Evolutionary conservation across 92 coral and sea anemone species (phyloP).

Genomic region (Palythoa grandis): DNA sequence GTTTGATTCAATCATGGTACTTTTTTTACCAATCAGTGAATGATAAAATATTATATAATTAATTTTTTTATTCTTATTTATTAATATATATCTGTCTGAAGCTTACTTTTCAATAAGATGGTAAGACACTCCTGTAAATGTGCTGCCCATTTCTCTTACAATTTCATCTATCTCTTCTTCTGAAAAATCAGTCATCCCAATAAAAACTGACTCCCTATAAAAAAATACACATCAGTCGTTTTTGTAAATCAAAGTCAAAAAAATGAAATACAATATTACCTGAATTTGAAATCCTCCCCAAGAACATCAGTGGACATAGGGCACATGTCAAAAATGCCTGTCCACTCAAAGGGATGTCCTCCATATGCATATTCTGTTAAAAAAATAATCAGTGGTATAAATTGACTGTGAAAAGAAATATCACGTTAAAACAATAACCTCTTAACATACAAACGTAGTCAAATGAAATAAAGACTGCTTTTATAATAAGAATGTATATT

Average conservation of each 20-base stretch:
- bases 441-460: no score
- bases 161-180: slow-evolving; percentile 76
- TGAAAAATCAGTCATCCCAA: slow-evolving; percentile 87
- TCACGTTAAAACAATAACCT: no score
- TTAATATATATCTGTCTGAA: neutral
- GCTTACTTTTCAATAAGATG: slow-evolving; percentile 92
- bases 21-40: no score
- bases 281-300: slow-evolving; percentile 95
- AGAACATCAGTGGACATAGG: slow-evolving; percentile 76
- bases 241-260: neutral
- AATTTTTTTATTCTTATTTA: neutral
- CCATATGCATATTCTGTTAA: slow-evolving; percentile 91
- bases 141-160: slow-evolving; percentile 75
- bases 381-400: neutral
- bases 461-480: no score
- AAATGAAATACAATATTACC: slow-evolving; percentile 49
- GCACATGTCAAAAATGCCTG: slow-evolving; percentile 90
- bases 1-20: no score
- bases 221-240: neutral
- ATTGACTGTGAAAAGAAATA: neutral
- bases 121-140: slow-evolving; percentile 84
- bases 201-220: slow-evolving; percentile 79
- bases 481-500: no score
- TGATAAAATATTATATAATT: neutral
- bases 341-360: slow-evolving; percentile 90